Evolutionary conservation across 2,888 invertebrate species (phyloP).

Genomic region (Drosophila tripunctata): DNA sequence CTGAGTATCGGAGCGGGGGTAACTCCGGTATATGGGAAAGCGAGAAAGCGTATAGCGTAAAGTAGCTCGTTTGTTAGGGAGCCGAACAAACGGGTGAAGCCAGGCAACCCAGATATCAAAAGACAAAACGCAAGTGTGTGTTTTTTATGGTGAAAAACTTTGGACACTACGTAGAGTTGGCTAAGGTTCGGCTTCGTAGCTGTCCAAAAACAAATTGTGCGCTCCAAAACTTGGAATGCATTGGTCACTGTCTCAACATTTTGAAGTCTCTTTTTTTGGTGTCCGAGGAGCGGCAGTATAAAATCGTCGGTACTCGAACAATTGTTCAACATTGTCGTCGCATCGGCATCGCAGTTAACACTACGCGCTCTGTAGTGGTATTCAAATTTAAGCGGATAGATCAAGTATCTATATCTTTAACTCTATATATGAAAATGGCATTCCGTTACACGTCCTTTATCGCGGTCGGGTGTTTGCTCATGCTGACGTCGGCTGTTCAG

Average conservation of each 20-base stretch:
- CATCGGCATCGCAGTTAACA: slow-evolving; percentile 82
- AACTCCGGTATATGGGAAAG: slow-evolving; percentile 69
- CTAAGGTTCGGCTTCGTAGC: slow-evolving; percentile 55
- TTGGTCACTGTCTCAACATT: slow-evolving; percentile 22
- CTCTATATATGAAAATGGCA: slow-evolving; percentile 71
- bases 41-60: slow-evolving; percentile 68
- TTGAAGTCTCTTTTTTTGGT: slow-evolving; percentile 22
- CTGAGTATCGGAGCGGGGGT: slow-evolving; percentile 21
- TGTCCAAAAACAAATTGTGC: slow-evolving; percentile 68
- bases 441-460: slow-evolving; percentile 84
- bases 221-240: slow-evolving; percentile 65
- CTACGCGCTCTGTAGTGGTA: slow-evolving; percentile 71
- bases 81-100: not conserved
- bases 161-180: slow-evolving; percentile 55
- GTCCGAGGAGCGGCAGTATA: slow-evolving; percentile 85
- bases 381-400: slow-evolving; percentile 36
- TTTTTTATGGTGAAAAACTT: slow-evolving; percentile 70
- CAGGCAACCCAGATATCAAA: slow-evolving; percentile 69
- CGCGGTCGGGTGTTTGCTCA: slow-evolving; percentile 85
- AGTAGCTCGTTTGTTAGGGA: slow-evolving; percentile 15
- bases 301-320: slow-evolving; percentile 83
- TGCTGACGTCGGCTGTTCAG: slow-evolving; percentile 85
- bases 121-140: slow-evolving; percentile 42
- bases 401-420: slow-evolving; percentile 6
- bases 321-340: slow-evolving; percentile 84